A percentile compares a stretch with the other conserved stretches of the same genome.
These are phyloP conservation scores for Telmatochromis sp. DNA, from an alignment of 2,113 vertebrate species.

Conservation along the genomic window DNA sequence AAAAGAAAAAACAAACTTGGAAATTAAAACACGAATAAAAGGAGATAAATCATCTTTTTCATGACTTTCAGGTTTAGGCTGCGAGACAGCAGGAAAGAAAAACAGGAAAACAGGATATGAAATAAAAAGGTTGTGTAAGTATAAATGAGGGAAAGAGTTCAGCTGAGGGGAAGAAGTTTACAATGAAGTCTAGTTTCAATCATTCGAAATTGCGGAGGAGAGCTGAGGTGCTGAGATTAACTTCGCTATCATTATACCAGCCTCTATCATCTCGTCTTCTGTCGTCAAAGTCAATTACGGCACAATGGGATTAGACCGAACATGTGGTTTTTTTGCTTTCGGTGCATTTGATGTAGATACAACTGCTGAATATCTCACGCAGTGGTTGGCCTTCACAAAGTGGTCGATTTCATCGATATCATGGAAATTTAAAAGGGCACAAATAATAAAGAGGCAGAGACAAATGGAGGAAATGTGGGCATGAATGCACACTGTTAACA, in stretches of 20 bases:
- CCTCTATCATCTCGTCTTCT: background rate
- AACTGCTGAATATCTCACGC: background rate
- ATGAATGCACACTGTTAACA: background rate
- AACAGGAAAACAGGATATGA: background rate
- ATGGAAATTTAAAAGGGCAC: background rate
- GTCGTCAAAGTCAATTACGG: conserved; percentile 2
- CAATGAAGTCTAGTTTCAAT: conserved; percentile 10
- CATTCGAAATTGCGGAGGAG: background rate
- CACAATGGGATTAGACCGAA: background rate
- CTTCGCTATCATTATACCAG: background rate
- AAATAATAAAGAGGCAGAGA: conserved; percentile 14
- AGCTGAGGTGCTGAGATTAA: background rate
- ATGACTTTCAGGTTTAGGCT: background rate
- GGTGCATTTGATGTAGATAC: background rate
- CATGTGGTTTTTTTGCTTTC: background rate
- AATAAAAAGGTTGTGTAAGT: background rate
- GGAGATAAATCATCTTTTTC: background rate
- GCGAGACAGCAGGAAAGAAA: background rate
- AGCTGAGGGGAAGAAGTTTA: background rate
- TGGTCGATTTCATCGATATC: background rate
- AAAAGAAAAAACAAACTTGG: background rate
- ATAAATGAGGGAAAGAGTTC: background rate
- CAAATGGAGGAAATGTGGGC: background rate
- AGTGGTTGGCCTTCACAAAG: background rate
- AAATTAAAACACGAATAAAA: background rate